Evolutionary conservation across 2,113 vertebrate species (phyloP), one percentile per base, ranked within the genome.

Genomic region (Gobio gobio): DNA sequence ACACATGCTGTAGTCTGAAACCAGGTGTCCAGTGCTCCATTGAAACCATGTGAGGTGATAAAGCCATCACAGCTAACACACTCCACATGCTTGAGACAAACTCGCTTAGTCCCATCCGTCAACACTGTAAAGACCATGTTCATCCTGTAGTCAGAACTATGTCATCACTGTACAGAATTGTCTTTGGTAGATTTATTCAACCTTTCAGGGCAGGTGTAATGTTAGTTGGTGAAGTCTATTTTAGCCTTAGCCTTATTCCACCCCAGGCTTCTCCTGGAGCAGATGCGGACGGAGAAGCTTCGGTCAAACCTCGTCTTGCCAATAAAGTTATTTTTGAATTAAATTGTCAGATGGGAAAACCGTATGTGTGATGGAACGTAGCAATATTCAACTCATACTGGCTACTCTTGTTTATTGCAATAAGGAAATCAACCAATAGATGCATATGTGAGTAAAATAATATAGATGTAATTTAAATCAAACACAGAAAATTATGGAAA

Each of bases 331-430:
- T 94, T 95, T 95, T 90, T 95, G 91, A 91, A 94, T 92, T 94
- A 91, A 92, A 91, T 90, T 91, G 93, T 93, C 90, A 88, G 90
- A 92, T 85, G 91, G 92, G 91, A 88, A 91, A 90, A 91, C 88
- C 91, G 90, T 93, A 92, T 93, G 91, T 94, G 92, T 94, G 94
- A 91, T 90, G 77, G 93, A 94, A 59, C 91, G 92, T 95, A 95
- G 95, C 95, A 95, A 95, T 95, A 95, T 93, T 93, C 90, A 92
- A 93, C 92, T 93, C 94, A 93, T 94, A 92, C 92, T 92, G 95
- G 94, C 92, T 94, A 94, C 93, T 94, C 92, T 94, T 93, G 94
- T 95, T 95, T 94, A 93, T 94, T 94, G 95, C 94, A 95, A 95
- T 95, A 95, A 95, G 92, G 93, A 93, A 92, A 94, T 91, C 85